Conservation (phyloP, 1,140 invertebrate genomes). For the Lepeophtheirus salmonis region DNA sequence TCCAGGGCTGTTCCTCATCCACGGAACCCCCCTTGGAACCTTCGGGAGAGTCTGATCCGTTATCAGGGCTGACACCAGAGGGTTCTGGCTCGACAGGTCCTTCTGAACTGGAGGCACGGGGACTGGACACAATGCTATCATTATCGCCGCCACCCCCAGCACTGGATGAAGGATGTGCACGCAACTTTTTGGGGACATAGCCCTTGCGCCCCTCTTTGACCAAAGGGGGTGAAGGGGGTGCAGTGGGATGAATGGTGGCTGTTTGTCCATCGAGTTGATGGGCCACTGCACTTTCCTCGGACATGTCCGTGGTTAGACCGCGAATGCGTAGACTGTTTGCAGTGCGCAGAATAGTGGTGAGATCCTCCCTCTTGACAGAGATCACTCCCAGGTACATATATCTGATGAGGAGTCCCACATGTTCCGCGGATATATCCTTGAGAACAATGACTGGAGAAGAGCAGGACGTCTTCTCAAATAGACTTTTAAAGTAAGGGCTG, state of each 20-base stretch:
- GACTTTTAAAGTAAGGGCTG: constrained; percentile 31
- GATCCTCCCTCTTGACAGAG: constrained; percentile 27
- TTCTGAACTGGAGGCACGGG: not conserved
- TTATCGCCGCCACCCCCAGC: not conserved
- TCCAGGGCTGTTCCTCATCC: constrained; percentile 1
- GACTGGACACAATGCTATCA: not conserved
- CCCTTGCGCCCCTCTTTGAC: constrained; percentile 6
- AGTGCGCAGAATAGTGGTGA: constrained; percentile 26
- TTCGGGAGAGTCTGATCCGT: not conserved
- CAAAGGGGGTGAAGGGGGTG: not conserved
- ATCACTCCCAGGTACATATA: constrained; percentile 30
- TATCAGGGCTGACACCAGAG: not conserved
- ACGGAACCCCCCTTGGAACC: not conserved
- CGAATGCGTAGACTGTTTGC: constrained; percentile 28
- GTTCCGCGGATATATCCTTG: constrained; percentile 26
- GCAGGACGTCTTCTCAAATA: constrained; percentile 72
- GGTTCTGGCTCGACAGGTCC: not conserved
- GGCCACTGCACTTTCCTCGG: not conserved
- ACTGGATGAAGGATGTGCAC: too few species aligned
- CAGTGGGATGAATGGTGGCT: not conserved
- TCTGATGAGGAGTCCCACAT: constrained; percentile 27
- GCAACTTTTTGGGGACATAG: constrained; percentile 9
- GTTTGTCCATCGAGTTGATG: not conserved
- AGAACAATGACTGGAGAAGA: constrained; percentile 63
- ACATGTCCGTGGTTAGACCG: constrained; percentile 27